Evolutionary conservation across 2,888 invertebrate genomes (phyloP).

Genomic region (Dyspetes luteomarginatus): DNA sequence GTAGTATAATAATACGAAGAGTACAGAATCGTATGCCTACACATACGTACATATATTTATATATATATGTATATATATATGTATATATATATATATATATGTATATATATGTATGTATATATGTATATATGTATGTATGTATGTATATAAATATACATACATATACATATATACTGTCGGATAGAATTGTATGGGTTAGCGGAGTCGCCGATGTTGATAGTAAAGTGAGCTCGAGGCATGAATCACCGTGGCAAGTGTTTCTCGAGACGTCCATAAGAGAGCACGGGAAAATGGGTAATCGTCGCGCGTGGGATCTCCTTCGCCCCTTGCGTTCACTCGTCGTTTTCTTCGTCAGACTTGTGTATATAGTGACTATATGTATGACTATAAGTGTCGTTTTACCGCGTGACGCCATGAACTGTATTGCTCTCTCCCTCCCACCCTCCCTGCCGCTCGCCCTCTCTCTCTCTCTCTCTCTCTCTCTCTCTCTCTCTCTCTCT

Average conservation of each 20-base stretch:
- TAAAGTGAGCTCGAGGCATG: slow-evolving; percentile 42
- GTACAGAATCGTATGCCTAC: neutral
- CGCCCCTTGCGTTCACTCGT: neutral
- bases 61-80: neutral
- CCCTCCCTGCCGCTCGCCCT: no score
- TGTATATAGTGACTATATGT: neutral
- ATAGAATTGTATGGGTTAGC: no score
- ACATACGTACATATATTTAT: neutral
- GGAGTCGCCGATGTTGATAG: neutral
- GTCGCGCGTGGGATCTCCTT: slow-evolving; percentile 28
- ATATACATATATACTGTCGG: no score
- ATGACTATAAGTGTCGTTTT: slow-evolving; percentile 16
- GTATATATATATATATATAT: neutral
- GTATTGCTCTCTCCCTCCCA: slow-evolving; percentile 25
- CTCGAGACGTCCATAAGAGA: slow-evolving; percentile 33
- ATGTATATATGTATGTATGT: neutral
- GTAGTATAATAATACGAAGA: slow-evolving; percentile 14
- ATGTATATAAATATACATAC: neutral
- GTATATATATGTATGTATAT: neutral
- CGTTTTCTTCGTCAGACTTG: slow-evolving; percentile 4
- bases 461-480: no score
- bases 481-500: no score
- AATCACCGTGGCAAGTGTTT: slow-evolving; percentile 59
- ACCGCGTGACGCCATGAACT: slow-evolving; percentile 25
- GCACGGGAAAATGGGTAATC: slow-evolving; percentile 38